Percentiles rank a stretch among this genome's conserved stretches.
These are phyloP conservation scores for Odontomachus brunneus DNA, from an alignment of 1,140 invertebrate species.

Conservation along the genomic window DNA sequence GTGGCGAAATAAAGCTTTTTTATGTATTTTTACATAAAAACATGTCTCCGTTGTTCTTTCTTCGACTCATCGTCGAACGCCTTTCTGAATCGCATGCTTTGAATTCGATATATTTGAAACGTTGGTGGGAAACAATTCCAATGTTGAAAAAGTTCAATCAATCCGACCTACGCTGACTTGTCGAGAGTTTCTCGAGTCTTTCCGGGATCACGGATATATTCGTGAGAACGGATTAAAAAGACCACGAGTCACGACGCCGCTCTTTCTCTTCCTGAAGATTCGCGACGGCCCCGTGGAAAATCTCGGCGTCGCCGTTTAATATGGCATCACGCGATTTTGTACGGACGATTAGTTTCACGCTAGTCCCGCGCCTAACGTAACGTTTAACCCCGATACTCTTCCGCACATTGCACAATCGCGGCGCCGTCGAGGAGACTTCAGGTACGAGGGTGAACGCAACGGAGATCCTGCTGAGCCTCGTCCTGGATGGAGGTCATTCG, in stretches of 20 bases:
- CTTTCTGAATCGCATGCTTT: background rate
- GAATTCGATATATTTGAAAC: background rate
- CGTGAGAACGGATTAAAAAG: background rate
- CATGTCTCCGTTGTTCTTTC: background rate
- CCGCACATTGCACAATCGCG: background rate
- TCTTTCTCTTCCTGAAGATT: background rate
- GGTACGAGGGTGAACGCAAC: too few species aligned
- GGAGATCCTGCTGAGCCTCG: too few species aligned
- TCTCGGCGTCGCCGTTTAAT: too few species aligned
- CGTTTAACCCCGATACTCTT: background rate
- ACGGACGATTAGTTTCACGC: background rate
- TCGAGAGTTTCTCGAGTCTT: background rate
- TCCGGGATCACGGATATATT: background rate
- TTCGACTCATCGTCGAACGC: background rate
- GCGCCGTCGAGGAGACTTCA: too few species aligned
- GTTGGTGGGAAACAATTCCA: background rate
- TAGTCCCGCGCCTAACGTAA: background rate
- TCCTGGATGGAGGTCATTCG: too few species aligned
- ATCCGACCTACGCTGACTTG: background rate
- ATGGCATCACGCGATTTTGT: background rate
- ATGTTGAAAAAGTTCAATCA: background rate
- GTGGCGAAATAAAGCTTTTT: slow-evolving; percentile 86
- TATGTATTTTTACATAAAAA: slow-evolving; percentile 86
- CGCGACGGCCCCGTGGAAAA: background rate
- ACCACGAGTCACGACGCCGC: background rate